Base-by-base conservation (phyloP, 2,113 vertebrate genomes). In the Catharus minimus region DNA sequence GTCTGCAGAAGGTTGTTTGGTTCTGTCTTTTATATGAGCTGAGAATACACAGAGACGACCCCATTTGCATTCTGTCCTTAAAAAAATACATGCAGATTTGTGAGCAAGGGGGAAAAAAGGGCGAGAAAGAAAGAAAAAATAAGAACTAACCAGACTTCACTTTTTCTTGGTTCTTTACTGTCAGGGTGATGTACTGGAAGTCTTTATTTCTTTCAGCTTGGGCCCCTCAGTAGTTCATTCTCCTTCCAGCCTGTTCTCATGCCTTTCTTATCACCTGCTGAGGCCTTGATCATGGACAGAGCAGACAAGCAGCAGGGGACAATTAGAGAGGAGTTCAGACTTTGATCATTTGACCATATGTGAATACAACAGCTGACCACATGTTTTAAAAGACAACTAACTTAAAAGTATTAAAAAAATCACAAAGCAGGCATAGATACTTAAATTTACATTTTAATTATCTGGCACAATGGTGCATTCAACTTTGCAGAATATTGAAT, bases 311-410 rank as follows among this genome's bases (percentile, higher is more conserved):
- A 99, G 98, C 98, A 97, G 99, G 98, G 98, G 98, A 99, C 99
- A 99, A 99, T 99, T 99, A 99, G 98, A 98, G 98, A 98, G 98
- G 98, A 98, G 98, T 98, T 98, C 98, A 98, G 97, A 97, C 99
- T 99, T 99, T 99, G 99, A 99, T 99, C 99, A 99, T 99, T 99
- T 99, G 99, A 99, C 99, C 99, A 99, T 99, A 99, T 99, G 98
- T 98, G 99, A 99, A 98, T 98, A 98, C 98, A 98, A 98, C 98
- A 98, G 98, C 98, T 98, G 98, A 98, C 98, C 98, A 98, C 98
- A 98, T 98, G 98, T 99, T 98, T 98, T 97, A 98, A 98, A 98
- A 98, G 98, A 99, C 98, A 98, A 98, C 98, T 97, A 97, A 98
- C 97, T 98, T 98, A 98, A 97, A 98, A 97, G 98, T 98, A 97